A percentile compares a stretch with the other conserved stretches of the same genome.
phyloP scores from a whole-genome alignment of 2,797 vertebrate species.

The Orestias chungarensis region DNA sequence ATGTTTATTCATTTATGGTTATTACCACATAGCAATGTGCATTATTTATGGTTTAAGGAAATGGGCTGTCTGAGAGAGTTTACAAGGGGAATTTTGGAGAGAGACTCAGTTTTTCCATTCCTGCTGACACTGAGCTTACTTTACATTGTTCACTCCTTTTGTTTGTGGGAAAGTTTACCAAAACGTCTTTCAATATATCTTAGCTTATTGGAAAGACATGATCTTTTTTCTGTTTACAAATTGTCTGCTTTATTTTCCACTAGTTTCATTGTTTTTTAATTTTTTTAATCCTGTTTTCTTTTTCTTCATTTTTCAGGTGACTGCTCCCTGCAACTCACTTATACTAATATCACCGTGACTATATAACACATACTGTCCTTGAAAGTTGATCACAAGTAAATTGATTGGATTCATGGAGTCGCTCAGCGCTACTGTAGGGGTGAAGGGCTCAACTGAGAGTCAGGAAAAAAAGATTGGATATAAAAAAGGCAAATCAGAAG shows the following conservation, averaged over 20 bases:
- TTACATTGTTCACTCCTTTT: conserved; percentile 57
- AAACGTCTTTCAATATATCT: conserved; percentile 39
- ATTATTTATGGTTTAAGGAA: conserved; percentile 20
- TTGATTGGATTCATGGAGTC: conserved; percentile 89
- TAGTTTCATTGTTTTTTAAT: background rate
- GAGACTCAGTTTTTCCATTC: conserved; percentile 53
- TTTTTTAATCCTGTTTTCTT: conserved; percentile 48
- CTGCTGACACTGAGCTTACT: conserved; percentile 65
- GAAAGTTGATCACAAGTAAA: conserved; percentile 75
- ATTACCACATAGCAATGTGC: conserved; percentile 1
- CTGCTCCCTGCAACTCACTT: conserved; percentile 78
- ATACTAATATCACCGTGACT: conserved; percentile 82
- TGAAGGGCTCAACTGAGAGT: conserved; percentile 87
- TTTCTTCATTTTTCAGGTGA: conserved; percentile 74
- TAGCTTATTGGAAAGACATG: conserved; percentile 24
- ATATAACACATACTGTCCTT: conserved; percentile 81
- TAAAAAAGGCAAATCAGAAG: conserved; percentile 83
- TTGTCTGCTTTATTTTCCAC: conserved; percentile 11
- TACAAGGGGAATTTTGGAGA: conserved; percentile 43
- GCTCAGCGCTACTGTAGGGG: conserved; percentile 87
- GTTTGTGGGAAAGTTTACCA: conserved; percentile 53
- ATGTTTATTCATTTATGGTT: conserved; percentile 10
- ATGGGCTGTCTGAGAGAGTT: conserved; percentile 48
- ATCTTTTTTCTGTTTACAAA: background rate
- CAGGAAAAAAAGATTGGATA: conserved; percentile 84